Conservation (phyloP, 2,888 invertebrate genomes). For the Boloria euphrosyne region DNA sequence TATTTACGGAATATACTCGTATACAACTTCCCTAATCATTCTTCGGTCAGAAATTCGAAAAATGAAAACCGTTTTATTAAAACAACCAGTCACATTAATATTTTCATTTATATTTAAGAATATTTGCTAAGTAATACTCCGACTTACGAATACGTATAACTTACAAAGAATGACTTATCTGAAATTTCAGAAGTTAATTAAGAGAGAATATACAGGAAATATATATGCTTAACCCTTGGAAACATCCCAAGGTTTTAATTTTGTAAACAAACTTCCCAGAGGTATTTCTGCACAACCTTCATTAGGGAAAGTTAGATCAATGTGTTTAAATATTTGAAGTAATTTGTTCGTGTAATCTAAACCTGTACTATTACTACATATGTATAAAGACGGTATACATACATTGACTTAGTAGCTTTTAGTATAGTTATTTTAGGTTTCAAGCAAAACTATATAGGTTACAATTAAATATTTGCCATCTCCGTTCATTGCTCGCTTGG, state of each 20-base stretch:
- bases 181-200: slow-evolving; percentile 11
- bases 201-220: slow-evolving; percentile 14
- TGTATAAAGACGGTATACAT: too few species aligned
- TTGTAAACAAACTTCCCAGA: slow-evolving; percentile 14
- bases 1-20: too few species aligned
- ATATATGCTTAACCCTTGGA: slow-evolving; percentile 15
- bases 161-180: background rate
- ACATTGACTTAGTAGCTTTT: too few species aligned
- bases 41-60: too few species aligned
- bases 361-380: background rate
- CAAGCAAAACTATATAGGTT: too few species aligned
- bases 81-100: too few species aligned
- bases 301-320: slow-evolving; percentile 6
- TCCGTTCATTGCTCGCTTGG: too few species aligned
- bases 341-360: slow-evolving; percentile 2
- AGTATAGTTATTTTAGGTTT: too few species aligned
- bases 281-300: slow-evolving; percentile 13
- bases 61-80: too few species aligned
- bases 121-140: background rate
- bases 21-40: too few species aligned
- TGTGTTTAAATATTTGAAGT: slow-evolving; percentile 1
- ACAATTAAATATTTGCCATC: too few species aligned
- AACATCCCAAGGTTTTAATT: slow-evolving; percentile 22
- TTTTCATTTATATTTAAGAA: background rate
- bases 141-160: background rate